phyloP scores from a whole-genome alignment of 1,140 invertebrate species.

The Cotesia glomerata region DNA sequence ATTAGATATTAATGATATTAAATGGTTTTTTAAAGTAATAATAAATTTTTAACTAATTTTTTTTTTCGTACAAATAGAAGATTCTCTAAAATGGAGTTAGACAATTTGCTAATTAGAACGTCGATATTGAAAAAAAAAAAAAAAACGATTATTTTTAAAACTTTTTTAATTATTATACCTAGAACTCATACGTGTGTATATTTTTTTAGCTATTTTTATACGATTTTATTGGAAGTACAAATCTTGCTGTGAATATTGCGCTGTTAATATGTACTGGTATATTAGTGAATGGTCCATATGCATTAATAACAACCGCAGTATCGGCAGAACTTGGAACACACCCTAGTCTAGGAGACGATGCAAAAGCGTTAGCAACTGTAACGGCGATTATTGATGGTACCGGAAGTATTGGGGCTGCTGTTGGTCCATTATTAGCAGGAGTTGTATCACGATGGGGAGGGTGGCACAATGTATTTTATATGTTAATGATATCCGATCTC shows the following conservation, averaged over 20 bases:
- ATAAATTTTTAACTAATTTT: too few species aligned
- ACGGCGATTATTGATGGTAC: constrained; percentile 97
- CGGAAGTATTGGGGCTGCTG: constrained; percentile 89
- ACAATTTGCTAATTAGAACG: too few species aligned
- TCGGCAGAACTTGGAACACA: constrained; percentile 93
- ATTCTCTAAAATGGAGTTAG: too few species aligned
- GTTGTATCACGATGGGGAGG: constrained; percentile 71
- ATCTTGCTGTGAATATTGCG: constrained; percentile 69
- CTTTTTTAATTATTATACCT: too few species aligned
- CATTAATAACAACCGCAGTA: constrained; percentile 94
- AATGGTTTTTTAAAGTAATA: too few species aligned
- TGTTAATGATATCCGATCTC: constrained; percentile 86
- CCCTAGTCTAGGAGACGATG: constrained; percentile 80
- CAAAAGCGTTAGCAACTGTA: constrained; percentile 92
- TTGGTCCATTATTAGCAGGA: constrained; percentile 90
- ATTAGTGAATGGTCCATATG: constrained; percentile 94
- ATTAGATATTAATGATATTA: too few species aligned
- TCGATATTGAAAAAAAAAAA: too few species aligned
- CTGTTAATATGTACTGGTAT: constrained; percentile 80
- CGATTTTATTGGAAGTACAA: constrained; percentile 71
- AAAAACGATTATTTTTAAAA: too few species aligned
- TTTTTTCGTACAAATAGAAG: too few species aligned
- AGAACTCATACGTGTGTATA: constrained; percentile 8
- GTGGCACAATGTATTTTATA: constrained; percentile 91
- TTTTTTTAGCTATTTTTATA: constrained; percentile 79